phyloP scores from a whole-genome alignment of 2,888 invertebrate species.

The Pammene fasciana region DNA sequence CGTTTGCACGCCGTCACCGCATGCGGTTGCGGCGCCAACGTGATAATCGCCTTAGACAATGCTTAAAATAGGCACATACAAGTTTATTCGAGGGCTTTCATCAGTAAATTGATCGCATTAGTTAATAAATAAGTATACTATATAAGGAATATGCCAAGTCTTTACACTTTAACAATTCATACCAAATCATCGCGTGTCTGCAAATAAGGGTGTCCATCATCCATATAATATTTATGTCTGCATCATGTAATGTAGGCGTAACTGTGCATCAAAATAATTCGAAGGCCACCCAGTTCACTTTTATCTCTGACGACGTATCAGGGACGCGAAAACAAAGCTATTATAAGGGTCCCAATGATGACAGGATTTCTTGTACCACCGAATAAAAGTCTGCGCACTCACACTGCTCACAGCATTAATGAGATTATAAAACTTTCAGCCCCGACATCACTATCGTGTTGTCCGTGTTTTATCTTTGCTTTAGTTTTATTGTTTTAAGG shows the following conservation, averaged over 20 bases:
- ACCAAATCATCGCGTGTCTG: neutral
- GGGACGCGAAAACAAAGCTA: conserved; percentile 70
- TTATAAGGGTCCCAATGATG: conserved; percentile 62
- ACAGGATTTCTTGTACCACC: conserved; percentile 51
- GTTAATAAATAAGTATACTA: no score
- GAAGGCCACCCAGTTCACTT: conserved; percentile 46
- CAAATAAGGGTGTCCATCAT: no score
- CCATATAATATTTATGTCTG: no score
- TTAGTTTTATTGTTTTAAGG: conserved; percentile 37
- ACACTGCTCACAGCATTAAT: conserved; percentile 68
- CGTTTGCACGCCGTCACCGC: no score
- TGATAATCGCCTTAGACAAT: no score
- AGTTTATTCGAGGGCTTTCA: neutral
- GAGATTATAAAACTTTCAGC: conserved; percentile 72
- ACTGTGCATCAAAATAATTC: conserved; percentile 41
- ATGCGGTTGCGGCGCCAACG: no score
- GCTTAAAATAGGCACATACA: neutral
- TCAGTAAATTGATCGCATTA: no score
- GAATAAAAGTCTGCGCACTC: conserved; percentile 60
- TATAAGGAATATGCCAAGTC: no score
- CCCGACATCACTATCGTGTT: conserved; percentile 53
- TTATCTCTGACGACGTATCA: conserved; percentile 59
- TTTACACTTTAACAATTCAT: no score
- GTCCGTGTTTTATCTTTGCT: conserved; percentile 44
- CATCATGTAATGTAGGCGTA: conserved; percentile 4